Percentiles rank a stretch among this genome's conserved stretches.
These are phyloP conservation scores for Tarsius wallacei DNA, from an alignment of 2,797 vertebrate genomes.

Conservation along the genomic window DNA sequence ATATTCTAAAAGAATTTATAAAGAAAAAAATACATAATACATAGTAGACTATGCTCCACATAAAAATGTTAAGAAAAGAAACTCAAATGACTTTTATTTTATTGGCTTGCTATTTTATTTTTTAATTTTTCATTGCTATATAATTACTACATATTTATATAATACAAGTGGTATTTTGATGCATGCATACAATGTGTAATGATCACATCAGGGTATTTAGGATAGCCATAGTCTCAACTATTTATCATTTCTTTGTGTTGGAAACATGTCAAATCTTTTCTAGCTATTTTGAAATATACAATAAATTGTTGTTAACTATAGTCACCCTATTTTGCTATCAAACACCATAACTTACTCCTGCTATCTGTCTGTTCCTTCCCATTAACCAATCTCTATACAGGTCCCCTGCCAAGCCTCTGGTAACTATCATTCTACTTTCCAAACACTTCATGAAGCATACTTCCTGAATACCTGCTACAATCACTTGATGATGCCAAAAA, in stretches of 20 bases:
- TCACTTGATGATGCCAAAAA: not conserved
- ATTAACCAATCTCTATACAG: not conserved
- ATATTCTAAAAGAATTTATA: constrained; percentile 63
- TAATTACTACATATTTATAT: not conserved
- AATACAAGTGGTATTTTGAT: not conserved
- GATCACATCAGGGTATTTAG: not conserved
- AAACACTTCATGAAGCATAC: not conserved
- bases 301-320: not conserved
- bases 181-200: not conserved
- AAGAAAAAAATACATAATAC: not conserved
- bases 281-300: not conserved
- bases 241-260: not conserved
- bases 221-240: not conserved
- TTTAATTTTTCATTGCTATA: not conserved
- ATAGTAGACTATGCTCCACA: not conserved
- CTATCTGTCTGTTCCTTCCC: not conserved
- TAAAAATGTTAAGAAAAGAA: constrained; percentile 31
- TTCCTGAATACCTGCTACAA: not conserved
- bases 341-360: not conserved
- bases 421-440: not conserved
- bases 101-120: not conserved
- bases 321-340: not conserved
- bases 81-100: not conserved
- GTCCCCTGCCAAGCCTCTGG: not conserved
- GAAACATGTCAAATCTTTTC: not conserved